A percentile compares a stretch with the other conserved stretches of the same genome.
Conservation (phyloP, 2,888 invertebrate genomes). For the Elmis aenea region DNA sequence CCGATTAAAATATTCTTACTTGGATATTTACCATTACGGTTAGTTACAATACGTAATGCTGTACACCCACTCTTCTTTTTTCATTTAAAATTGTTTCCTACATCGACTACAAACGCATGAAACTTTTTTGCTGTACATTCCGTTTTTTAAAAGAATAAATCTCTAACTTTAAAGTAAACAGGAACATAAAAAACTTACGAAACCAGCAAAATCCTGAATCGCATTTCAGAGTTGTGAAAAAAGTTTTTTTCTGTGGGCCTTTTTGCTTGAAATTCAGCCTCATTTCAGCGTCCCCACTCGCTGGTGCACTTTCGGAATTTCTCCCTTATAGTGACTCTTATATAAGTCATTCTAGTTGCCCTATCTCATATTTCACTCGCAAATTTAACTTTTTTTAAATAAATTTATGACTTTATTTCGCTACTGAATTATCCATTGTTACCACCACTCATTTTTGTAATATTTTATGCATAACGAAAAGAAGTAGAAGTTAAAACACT, state of each 20-base stretch:
- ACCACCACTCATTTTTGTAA: too few species aligned
- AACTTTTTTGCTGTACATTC: too few species aligned
- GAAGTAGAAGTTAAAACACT: too few species aligned
- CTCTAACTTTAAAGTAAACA: conserved; percentile 30
- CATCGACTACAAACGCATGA: too few species aligned
- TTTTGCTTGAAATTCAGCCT: conserved; percentile 17
- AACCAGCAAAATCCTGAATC: conserved; percentile 25
- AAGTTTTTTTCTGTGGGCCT: conserved; percentile 27
- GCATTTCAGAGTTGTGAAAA: conserved; percentile 24
- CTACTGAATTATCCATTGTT: conserved; percentile 7
- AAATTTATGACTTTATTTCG: conserved; percentile 11
- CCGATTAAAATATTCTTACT: too few species aligned
- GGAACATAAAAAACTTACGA: conserved; percentile 34
- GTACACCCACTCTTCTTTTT: too few species aligned
- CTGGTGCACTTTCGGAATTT: conserved; percentile 24
- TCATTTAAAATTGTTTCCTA: too few species aligned
- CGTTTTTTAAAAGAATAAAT: too few species aligned
- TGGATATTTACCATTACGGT: too few species aligned
- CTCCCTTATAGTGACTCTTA: conserved; percentile 27
- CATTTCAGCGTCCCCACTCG: conserved; percentile 19
- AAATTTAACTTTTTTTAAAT: conserved; percentile 19
- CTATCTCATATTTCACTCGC: conserved; percentile 24
- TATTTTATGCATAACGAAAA: too few species aligned
- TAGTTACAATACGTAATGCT: too few species aligned
- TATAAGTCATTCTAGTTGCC: conserved; percentile 31